Conservation (phyloP, 2,113 vertebrate genomes). For the Pituophis catenifer region DNA sequence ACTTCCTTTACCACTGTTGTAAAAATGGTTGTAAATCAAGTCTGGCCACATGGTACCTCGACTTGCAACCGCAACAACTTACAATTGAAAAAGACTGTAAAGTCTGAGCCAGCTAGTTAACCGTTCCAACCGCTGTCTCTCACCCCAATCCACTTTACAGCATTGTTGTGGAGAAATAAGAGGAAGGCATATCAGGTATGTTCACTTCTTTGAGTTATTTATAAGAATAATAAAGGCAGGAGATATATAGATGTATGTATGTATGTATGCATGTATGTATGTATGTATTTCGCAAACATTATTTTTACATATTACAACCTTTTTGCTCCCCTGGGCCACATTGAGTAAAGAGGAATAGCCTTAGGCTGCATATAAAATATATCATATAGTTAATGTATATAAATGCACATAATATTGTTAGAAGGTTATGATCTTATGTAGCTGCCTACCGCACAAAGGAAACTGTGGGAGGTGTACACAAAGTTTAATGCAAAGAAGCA, state of each 20-base stretch:
- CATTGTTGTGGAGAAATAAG: not conserved
- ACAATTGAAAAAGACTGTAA: not conserved
- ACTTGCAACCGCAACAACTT: not conserved
- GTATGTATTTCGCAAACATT: not conserved
- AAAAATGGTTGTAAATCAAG: not conserved
- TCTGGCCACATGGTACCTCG: not conserved
- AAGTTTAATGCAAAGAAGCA: not conserved
- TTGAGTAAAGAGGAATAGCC: not conserved
- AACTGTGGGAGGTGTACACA: too few species aligned
- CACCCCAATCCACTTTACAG: not conserved
- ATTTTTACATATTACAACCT: not conserved
- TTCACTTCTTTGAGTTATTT: not conserved
- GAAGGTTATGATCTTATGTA: too few species aligned
- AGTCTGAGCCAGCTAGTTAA: not conserved
- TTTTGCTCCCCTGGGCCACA: not conserved
- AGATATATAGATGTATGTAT: too few species aligned
- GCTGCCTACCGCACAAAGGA: too few species aligned
- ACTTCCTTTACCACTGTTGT: not conserved
- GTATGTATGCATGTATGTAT: too few species aligned
- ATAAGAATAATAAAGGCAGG: not conserved
- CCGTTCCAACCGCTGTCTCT: not conserved
- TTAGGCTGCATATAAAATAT: too few species aligned
- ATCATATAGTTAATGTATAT: too few species aligned
- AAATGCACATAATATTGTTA: too few species aligned
- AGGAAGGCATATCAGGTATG: not conserved